Conservation (phyloP, 2,888 invertebrate genomes). For the Galerucella calmariensis region DNA sequence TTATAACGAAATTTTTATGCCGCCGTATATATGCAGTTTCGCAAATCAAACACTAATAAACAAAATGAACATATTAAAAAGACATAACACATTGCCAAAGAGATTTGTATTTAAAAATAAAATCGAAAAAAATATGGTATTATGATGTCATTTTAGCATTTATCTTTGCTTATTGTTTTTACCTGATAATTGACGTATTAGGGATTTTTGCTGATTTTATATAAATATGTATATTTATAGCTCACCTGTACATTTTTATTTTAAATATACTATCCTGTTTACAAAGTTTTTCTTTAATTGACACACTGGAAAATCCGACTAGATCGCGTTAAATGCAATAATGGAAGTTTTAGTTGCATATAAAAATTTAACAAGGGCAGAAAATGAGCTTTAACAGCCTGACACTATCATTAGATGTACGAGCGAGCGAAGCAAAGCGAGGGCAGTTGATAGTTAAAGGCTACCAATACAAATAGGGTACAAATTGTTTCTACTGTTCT, state of each 20-base stretch:
- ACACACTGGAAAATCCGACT: neutral
- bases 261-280: slow-evolving; percentile 51
- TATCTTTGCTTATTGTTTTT: slow-evolving; percentile 42
- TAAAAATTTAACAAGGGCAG: too few species aligned
- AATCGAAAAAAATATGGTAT: slow-evolving; percentile 37
- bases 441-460: too few species aligned
- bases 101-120: slow-evolving; percentile 26
- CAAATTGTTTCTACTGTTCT: too few species aligned
- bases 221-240: slow-evolving; percentile 52
- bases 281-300: slow-evolving; percentile 32
- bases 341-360: too few species aligned
- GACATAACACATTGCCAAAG: slow-evolving; percentile 32
- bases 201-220: slow-evolving; percentile 46
- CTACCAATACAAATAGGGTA: too few species aligned
- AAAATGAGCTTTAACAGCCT: too few species aligned
- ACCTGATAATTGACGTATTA: slow-evolving; percentile 33
- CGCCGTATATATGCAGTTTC: slow-evolving; percentile 1
- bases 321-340: neutral
- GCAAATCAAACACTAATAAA: neutral
- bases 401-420: too few species aligned
- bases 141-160: slow-evolving; percentile 43
- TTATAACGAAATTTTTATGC: neutral
- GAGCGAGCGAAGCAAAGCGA: too few species aligned
- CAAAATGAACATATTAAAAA: slow-evolving; percentile 6
- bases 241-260: slow-evolving; percentile 53